A percentile compares a stretch with the other conserved stretches of the same genome.
These are phyloP conservation scores for Ectropis crepuscularia DNA, from an alignment of 2,888 invertebrate species.

Conservation along the genomic window DNA sequence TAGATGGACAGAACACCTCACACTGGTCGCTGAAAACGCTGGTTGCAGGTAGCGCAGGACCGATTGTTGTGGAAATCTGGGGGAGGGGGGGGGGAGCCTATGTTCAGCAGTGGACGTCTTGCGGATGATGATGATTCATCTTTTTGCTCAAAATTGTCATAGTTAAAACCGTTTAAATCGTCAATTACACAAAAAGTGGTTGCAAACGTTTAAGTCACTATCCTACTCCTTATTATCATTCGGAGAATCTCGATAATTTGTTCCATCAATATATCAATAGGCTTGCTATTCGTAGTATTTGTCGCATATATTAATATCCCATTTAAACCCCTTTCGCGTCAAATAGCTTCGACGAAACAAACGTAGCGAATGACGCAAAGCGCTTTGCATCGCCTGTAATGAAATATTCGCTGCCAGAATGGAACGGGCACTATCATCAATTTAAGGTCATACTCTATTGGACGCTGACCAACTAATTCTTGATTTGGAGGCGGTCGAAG, in stretches of 20 bases:
- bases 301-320: constrained; percentile 73
- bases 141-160: no score
- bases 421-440: constrained; percentile 75
- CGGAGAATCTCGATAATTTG: not conserved
- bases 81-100: no score
- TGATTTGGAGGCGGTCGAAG: constrained; percentile 36
- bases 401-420: constrained; percentile 77
- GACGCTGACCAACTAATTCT: constrained; percentile 53
- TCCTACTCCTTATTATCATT: no score
- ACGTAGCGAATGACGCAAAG: constrained; percentile 77
- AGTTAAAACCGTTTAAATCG: no score
- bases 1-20: no score
- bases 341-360: constrained; percentile 67
- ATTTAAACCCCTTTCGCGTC: constrained; percentile 73
- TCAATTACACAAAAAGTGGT: no score
- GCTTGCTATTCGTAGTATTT: constrained; percentile 43
- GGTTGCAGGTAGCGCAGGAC: no score
- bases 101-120: no score
- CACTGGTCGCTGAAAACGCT: no score
- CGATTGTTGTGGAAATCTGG: no score
- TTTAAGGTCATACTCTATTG: constrained; percentile 70
- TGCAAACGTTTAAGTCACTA: no score
- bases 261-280: constrained; percentile 11
- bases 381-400: constrained; percentile 73
- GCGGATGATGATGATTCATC: no score